Percentiles rank a stretch among this genome's conserved stretches.
These are phyloP conservation scores for Cirrhinus mrigala DNA, from an alignment of 2,797 vertebrate genomes.

Conservation along the genomic window DNA sequence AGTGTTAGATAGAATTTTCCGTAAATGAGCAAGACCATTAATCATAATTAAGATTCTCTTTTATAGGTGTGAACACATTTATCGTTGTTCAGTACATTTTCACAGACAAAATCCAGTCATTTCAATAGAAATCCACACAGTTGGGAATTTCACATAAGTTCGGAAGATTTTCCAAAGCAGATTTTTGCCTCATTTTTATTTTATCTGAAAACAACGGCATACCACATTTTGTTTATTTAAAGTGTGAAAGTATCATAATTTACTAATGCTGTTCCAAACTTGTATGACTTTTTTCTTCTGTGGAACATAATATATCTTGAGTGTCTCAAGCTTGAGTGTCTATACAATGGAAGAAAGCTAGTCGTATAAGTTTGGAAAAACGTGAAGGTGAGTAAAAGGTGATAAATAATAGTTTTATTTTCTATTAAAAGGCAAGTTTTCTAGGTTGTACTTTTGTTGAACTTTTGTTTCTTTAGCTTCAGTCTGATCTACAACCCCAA, in stretches of 20 bases:
- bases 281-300: background rate
- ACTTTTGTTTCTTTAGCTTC: background rate
- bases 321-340: background rate
- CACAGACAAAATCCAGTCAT: background rate
- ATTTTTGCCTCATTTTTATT: background rate
- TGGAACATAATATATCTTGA: background rate
- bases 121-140: background rate
- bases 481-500: background rate
- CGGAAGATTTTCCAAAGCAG: background rate
- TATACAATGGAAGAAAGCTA: background rate
- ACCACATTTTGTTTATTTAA: background rate
- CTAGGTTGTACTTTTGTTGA: background rate
- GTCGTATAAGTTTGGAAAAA: background rate
- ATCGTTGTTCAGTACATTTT: background rate
- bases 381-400: background rate
- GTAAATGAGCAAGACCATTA: no score
- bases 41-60: background rate
- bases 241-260: background rate
- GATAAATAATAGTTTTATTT: background rate
- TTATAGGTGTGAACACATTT: background rate
- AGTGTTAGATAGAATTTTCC: background rate
- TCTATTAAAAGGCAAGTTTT: background rate
- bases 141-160: background rate
- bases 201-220: background rate
- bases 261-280: background rate